A percentile compares a stretch with the other conserved stretches of the same genome.
These are phyloP conservation scores for Phymatocera aterrima DNA, from an alignment of 2,888 invertebrate genomes.

Conservation along the genomic window DNA sequence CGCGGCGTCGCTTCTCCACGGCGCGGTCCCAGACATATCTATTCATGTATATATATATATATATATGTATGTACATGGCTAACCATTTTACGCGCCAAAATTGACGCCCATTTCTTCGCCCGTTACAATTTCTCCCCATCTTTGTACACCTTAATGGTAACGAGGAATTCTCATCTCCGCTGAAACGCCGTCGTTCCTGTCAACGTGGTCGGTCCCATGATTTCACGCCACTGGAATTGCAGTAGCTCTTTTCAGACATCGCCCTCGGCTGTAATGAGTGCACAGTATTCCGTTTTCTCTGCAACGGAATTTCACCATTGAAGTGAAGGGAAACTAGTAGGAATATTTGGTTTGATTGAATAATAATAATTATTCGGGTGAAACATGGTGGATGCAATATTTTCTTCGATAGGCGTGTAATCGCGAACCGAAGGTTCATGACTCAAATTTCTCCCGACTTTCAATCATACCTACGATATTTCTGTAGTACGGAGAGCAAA, in stretches of 20 bases:
- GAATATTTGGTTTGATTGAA: no score
- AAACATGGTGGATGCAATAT: background rate
- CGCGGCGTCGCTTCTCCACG: background rate
- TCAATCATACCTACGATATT: background rate
- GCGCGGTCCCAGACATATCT: background rate
- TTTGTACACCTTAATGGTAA: conserved; percentile 1
- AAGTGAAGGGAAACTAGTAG: no score
- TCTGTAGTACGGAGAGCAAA: background rate
- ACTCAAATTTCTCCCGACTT: background rate
- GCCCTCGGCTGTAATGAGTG: no score
- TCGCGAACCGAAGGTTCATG: background rate
- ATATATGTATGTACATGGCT: background rate
- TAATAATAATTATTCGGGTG: no score
- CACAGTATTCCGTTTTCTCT: no score
- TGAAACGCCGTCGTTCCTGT: background rate
- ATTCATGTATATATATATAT: background rate
- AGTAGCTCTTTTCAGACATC: background rate
- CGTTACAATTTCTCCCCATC: conserved; percentile 5
- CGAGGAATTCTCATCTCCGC: conserved; percentile 25
- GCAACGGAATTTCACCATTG: no score
- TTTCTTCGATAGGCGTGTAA: background rate
- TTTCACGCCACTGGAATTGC: background rate
- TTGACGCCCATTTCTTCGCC: conserved; percentile 29
- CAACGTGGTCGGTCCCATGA: background rate
- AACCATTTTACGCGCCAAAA: conserved; percentile 17